These are phyloP conservation scores for Danaus chrysippus DNA, from an alignment of 2,888 invertebrate genomes.

Conservation along the genomic window DNA sequence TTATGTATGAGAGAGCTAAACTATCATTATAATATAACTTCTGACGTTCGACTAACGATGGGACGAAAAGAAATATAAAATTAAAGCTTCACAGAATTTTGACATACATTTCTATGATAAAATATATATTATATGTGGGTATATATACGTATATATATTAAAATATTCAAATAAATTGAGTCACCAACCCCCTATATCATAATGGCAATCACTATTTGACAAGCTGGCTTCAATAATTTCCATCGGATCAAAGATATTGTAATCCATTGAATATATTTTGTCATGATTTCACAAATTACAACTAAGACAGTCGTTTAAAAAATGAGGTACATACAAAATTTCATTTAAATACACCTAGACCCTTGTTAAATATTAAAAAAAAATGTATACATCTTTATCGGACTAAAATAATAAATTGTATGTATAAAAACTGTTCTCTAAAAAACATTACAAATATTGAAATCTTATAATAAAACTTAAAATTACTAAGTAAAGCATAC, in stretches of 20 bases:
- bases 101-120: conserved; percentile 27
- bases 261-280: background rate
- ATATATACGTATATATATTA: too few relatives aligned
- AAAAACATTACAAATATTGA: conserved; percentile 44
- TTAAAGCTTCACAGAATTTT: conserved; percentile 56
- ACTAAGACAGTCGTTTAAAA: conserved; percentile 55
- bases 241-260: background rate
- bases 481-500: conserved; percentile 74
- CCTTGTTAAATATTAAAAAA: conserved; percentile 29
- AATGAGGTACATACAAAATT: conserved; percentile 59
- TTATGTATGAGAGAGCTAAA: conserved; percentile 54
- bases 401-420: conserved; percentile 50
- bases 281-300: conserved; percentile 39
- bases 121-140: background rate
- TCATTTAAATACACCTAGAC: conserved; percentile 49
- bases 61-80: conserved; percentile 54
- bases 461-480: conserved; percentile 49
- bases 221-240: conserved; percentile 14
- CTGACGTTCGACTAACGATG: conserved; percentile 58
- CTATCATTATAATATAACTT: conserved; percentile 54
- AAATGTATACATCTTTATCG: conserved; percentile 45
- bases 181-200: background rate
- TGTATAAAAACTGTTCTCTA: conserved; percentile 52
- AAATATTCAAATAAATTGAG: background rate
- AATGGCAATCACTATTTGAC: conserved; percentile 14